phyloP scores from a whole-genome alignment of 2,888 invertebrate genomes.

The Macrosoma leucophasiata region DNA sequence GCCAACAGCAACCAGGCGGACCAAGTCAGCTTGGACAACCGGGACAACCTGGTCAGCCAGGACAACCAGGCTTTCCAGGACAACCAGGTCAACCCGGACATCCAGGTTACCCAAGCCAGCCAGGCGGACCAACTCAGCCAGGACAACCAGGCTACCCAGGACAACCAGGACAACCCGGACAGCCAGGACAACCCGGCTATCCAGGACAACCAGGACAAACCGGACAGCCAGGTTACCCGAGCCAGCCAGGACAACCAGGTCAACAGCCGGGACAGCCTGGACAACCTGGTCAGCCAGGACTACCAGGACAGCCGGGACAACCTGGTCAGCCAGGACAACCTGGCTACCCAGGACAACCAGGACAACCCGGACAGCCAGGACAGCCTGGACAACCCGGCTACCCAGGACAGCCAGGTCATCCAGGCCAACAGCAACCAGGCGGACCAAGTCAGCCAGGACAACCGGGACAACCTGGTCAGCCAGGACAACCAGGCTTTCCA shows the following conservation, averaged over 20 bases:
- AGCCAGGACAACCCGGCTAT: constrained; percentile 45
- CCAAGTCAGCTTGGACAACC: constrained; percentile 25
- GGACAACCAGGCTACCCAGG: constrained; percentile 35
- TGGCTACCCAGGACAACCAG: constrained; percentile 22
- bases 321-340: constrained; percentile 23
- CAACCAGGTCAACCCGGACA: constrained; percentile 23
- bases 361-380: constrained; percentile 22
- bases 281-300: constrained; percentile 41
- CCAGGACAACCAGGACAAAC: constrained; percentile 31
- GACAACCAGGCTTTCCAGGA: constrained; percentile 24
- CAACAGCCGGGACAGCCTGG: constrained; percentile 29
- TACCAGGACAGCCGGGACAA: constrained; percentile 25
- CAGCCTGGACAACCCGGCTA: constrained; percentile 23
- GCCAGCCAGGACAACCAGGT: constrained; percentile 28
- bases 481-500: constrained; percentile 28
- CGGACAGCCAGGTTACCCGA: constrained; percentile 24
- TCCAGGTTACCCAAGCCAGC: constrained; percentile 29
- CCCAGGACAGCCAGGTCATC: constrained; percentile 22
- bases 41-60: constrained; percentile 28
- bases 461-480: constrained; percentile 25
- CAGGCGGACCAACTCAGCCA: constrained; percentile 36
- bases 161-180: constrained; percentile 29
- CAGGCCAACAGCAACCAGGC: constrained; percentile 23
- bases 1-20: constrained; percentile 21
- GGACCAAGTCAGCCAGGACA: constrained; percentile 24